These are phyloP conservation scores for Tridacna crocea DNA, from an alignment of 2,888 invertebrate genomes.

Conservation along the genomic window DNA sequence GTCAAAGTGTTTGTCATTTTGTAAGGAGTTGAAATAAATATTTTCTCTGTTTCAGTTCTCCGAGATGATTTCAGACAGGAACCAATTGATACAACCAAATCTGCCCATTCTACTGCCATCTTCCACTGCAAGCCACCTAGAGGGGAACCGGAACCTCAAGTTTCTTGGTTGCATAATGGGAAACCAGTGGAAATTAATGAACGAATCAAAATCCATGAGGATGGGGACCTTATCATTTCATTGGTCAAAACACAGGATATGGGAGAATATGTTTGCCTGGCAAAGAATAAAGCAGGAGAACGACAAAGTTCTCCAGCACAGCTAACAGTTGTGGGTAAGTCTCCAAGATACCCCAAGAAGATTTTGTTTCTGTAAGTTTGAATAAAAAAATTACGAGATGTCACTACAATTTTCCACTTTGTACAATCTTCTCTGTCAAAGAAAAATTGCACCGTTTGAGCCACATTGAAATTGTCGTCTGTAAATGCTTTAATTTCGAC, in stretches of 20 bases:
- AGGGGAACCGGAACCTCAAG: slow-evolving; percentile 94
- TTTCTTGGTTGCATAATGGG: slow-evolving; percentile 95
- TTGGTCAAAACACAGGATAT: slow-evolving; percentile 95
- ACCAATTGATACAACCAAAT: slow-evolving; percentile 93
- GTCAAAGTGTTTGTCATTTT: background rate
- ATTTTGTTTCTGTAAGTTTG: too few relatives aligned
- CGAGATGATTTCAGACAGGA: slow-evolving; percentile 95
- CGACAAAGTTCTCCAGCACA: slow-evolving; percentile 89
- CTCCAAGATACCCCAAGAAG: background rate
- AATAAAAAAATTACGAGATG: too few relatives aligned
- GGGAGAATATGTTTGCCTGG: slow-evolving; percentile 96
- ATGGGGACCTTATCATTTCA: slow-evolving; percentile 95
- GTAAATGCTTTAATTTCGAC: too few relatives aligned
- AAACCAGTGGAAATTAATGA: slow-evolving; percentile 86
- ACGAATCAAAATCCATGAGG: slow-evolving; percentile 91
- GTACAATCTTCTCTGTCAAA: too few relatives aligned
- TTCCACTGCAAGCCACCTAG: slow-evolving; percentile 95
- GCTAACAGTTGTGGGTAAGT: slow-evolving; percentile 74
- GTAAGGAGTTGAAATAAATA: too few relatives aligned
- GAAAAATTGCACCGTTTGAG: too few relatives aligned
- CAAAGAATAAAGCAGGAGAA: slow-evolving; percentile 95
- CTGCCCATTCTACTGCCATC: slow-evolving; percentile 87
- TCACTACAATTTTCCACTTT: too few relatives aligned
- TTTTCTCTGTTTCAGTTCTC: slow-evolving; percentile 88
- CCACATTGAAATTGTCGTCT: too few relatives aligned